Conservation (phyloP, 2,797 vertebrate genomes). For the Cetoscarus ocellatus region DNA sequence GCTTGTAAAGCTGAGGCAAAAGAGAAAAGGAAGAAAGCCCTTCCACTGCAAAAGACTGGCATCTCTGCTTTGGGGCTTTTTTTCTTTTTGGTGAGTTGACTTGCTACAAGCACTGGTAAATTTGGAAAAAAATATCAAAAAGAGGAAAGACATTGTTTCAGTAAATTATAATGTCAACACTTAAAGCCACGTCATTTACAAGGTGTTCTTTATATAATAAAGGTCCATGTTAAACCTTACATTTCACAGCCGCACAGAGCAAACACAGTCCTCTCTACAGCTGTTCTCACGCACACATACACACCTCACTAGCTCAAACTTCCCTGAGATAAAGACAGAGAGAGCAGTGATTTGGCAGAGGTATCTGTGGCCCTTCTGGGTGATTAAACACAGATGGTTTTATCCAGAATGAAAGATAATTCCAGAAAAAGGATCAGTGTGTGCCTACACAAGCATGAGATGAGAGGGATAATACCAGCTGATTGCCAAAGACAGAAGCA, state of each 20-base stretch:
- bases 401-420: slow-evolving; percentile 44
- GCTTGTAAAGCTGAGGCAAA: too few species aligned
- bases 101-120: background rate
- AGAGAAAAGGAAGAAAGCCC: background rate
- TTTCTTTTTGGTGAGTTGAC: background rate
- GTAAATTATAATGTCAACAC: too few species aligned
- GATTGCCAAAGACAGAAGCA: slow-evolving; percentile 46
- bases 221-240: background rate
- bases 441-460: slow-evolving; percentile 43
- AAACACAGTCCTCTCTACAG: background rate
- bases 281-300: background rate
- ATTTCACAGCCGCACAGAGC: background rate
- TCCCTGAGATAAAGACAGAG: slow-evolving; percentile 27
- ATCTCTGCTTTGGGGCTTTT: background rate
- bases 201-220: background rate
- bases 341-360: slow-evolving; percentile 46
- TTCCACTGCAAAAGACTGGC: too few species aligned
- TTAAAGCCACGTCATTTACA: background rate
- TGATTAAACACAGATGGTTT: slow-evolving; percentile 68
- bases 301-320: slow-evolving; percentile 21
- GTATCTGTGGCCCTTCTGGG: slow-evolving; percentile 32
- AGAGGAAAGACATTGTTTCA: background rate
- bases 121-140: background rate
- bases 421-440: slow-evolving; percentile 45
- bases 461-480: slow-evolving; percentile 57